Percentiles rank a stretch among this genome's conserved stretches.
These are phyloP conservation scores for Tragelaphus scriptus DNA, from an alignment of 2,113 vertebrate genomes.

Conservation along the genomic window DNA sequence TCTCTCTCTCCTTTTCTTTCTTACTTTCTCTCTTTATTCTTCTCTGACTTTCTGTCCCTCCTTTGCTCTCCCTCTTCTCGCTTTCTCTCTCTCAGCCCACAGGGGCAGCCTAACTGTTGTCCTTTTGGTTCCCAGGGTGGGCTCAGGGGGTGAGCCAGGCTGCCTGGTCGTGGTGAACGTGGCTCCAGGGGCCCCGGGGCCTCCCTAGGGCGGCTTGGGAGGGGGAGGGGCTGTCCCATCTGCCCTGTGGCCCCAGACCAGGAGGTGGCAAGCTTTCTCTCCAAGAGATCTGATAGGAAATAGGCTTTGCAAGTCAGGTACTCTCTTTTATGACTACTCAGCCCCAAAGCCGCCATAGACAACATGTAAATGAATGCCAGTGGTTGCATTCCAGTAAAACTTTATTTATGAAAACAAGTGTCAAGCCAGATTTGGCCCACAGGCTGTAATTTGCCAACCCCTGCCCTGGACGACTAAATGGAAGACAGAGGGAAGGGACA, in stretches of 20 bases:
- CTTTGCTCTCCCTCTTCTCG: not conserved
- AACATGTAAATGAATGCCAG: not conserved
- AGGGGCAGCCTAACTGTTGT: slow-evolving; percentile 64
- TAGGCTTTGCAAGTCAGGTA: not conserved
- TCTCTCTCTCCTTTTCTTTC: not conserved
- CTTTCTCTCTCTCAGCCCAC: slow-evolving; percentile 58
- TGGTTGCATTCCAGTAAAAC: not conserved
- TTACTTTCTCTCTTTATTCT: not conserved
- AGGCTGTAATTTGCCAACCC: not conserved
- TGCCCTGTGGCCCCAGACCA: not conserved
- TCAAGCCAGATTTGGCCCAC: not conserved
- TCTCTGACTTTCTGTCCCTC: slow-evolving; percentile 34
- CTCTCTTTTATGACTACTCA: not conserved
- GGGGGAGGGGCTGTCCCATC: not conserved
- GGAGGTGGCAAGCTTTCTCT: not conserved
- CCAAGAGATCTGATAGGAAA: not conserved
- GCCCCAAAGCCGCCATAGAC: not conserved
- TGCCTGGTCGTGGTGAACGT: slow-evolving; percentile 24
- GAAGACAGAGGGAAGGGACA: not conserved
- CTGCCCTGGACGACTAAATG: not conserved
- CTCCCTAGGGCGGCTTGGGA: not conserved
- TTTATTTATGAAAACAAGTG: not conserved
- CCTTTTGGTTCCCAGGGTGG: slow-evolving; percentile 46
- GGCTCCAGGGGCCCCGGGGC: not conserved
- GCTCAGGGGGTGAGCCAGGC: not conserved